Base-by-base conservation (phyloP, 2,888 invertebrate species). In the Azorinus chamasolen region DNA sequence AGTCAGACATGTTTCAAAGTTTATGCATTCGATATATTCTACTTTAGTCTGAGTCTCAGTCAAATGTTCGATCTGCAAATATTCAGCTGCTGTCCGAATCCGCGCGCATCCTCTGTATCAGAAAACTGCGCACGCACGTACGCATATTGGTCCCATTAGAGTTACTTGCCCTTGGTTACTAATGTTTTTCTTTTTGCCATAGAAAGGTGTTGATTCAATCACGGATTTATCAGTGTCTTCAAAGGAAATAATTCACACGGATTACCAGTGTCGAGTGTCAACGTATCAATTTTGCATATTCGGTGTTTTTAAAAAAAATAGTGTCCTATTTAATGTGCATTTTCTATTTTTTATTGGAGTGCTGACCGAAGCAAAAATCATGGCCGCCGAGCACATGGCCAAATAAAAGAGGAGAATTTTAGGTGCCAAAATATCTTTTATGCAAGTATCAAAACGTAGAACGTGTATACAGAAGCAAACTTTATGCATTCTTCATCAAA, bases 321-420 rank as follows among this genome's bases (percentile, higher is more conserved):
- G 10, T 32, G 32, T 4, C 10, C 5, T 32, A 6, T 4, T 32
- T 32, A 32, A 32, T 32, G 32, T 32, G 32, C 32, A 32, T 32
- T 32, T 32, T 32, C 32, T 32, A 32, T 32, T 32, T 53, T 62
- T 37, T 53, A 51, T 53, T 25, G 37, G 63, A 63, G 63, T 63
- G 63, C 63, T 63, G 63, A 63, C 63, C 10, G 24, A 39, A 53
- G 63, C 63, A 63, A 63, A 63, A 59, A 63, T 50, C 20, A 53
- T 41, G 63, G 53, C 53, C 41, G 41, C 53, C 39, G 51, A 63
- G 63, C 51, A 63, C 53, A 59, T 59, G 58, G 58, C 45, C 24
- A 18, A 59, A 22, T 32, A 22, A 57, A 57, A 32, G 32, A 32
- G 6, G 37, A 32, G 32, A 32, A 32, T 32, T 32, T 32, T 10